phyloP scores from a whole-genome alignment of 1,140 invertebrate genomes.

The Ceratina australensis region DNA sequence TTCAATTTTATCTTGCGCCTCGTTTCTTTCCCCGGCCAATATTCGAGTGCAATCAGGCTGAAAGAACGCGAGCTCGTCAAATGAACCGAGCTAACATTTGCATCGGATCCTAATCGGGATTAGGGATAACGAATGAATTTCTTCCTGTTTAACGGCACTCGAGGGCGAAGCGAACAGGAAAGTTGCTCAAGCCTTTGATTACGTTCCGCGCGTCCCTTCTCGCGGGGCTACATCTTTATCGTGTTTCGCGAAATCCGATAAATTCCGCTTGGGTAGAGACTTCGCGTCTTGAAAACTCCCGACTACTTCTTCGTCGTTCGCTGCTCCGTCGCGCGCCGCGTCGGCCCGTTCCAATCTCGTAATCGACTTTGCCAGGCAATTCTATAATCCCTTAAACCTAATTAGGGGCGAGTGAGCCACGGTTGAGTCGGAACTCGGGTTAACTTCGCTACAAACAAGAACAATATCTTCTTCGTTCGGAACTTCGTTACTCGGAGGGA shows the following conservation, averaged over 20 bases:
- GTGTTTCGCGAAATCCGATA: conserved; percentile 42
- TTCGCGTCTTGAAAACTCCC: conserved; percentile 42
- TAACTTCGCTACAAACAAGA: conserved; percentile 75
- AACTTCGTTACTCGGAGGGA: conserved; percentile 67
- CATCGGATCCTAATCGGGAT: no score
- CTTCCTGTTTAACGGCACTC: conserved; percentile 9
- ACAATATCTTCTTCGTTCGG: conserved; percentile 71
- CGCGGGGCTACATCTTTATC: conserved; percentile 4
- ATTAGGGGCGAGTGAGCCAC: conserved; percentile 70
- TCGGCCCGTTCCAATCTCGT: conserved; percentile 60
- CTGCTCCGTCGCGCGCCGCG: background rate
- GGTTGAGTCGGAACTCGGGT: conserved; percentile 64
- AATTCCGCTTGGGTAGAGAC: conserved; percentile 19
- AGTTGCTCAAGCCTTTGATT: conserved; percentile 30
- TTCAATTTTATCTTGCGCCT: no score
- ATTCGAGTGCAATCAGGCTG: no score
- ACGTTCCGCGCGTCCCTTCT: conserved; percentile 8
- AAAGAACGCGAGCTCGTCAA: no score
- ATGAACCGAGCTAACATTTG: no score
- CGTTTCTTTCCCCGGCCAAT: no score
- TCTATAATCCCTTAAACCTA: conserved; percentile 77
- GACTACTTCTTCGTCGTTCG: conserved; percentile 31
- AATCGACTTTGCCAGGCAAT: conserved; percentile 77
- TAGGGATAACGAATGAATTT: background rate
- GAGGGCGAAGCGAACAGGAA: conserved; percentile 2